Evolutionary conservation across 2,888 invertebrate species (phyloP), one percentile per base, ranked within the genome.

Genomic region (Cheilosia variabilis): DNA sequence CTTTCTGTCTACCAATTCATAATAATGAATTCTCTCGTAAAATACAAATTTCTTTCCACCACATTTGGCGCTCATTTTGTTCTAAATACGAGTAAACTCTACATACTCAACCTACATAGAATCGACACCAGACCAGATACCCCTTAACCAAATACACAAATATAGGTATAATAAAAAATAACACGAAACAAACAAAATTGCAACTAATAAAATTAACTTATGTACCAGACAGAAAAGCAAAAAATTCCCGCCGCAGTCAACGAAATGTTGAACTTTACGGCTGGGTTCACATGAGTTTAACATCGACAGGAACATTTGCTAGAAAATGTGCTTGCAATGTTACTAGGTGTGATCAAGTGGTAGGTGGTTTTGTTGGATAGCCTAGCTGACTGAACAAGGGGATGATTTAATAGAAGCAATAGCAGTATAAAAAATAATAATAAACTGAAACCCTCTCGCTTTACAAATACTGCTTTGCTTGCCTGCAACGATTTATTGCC

Each of bases 141-240:
- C 57, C 52, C 19, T 22, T 62, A 31, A 43, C 58, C 41, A 71
- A 22, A 58, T 13, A 55, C 65, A 53, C 52, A 43, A 50, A 22
- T 50, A 22, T 13, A 10, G 1, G 4, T 22, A 60, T 55, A 62
- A 53, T n/a, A 53, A 31, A 31, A 52, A 62, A 15, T 22, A 34
- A 22, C 41, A 57, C 17, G 34, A 58, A 81, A 60, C 34, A 68
- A 68, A 83, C 66, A 79, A 68, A 79, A 65, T 65, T 73, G 73
- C 69, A 75, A 79, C 83, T 84, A 79, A 84, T 84, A 84, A 84
- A 79, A 79, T 84, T 84, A 79, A 69, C 83, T 65, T 79, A 84
- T 79, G 79, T 79, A 73, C 73, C 73, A 78, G 83, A 83, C 83
- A 68, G 45, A 19, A 52, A 68, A 52, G 50, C 27, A 41, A 31